These are phyloP conservation scores for Platyrinchus mystaceus DNA, from an alignment of 2,797 vertebrate genomes.

Conservation along the genomic window DNA sequence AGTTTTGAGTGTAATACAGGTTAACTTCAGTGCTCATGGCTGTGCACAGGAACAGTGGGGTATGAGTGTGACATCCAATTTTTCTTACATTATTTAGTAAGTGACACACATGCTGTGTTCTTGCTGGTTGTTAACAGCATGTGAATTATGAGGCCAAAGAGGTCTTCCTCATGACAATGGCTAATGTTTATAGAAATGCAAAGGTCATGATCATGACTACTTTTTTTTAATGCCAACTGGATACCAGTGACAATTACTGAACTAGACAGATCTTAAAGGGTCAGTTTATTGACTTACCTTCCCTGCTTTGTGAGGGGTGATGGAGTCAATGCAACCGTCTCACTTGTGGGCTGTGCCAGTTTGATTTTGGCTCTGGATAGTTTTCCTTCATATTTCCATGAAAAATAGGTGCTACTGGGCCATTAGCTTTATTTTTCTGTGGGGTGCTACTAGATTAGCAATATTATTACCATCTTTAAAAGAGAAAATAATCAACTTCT, in stretches of 20 bases:
- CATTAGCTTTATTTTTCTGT: background rate
- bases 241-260: background rate
- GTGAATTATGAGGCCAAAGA: slow-evolving; percentile 61
- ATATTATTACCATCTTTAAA: background rate
- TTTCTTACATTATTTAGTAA: slow-evolving; percentile 44
- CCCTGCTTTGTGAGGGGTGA: background rate
- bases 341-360: background rate
- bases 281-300: slow-evolving; percentile 21
- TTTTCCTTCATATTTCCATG: background rate
- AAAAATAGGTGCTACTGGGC: background rate
- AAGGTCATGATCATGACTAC: slow-evolving; percentile 42
- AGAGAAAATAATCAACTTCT: background rate
- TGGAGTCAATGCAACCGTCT: background rate
- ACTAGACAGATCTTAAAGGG: background rate
- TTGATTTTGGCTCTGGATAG: background rate
- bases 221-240: slow-evolving; percentile 32
- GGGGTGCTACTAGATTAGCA: background rate
- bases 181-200: slow-evolving; percentile 49
- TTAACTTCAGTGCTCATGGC: background rate
- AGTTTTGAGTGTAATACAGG: background rate
- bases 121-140: slow-evolving; percentile 55
- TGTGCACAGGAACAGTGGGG: background rate
- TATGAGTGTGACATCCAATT: background rate
- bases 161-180: slow-evolving; percentile 50
- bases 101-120: slow-evolving; percentile 38